phyloP scores from a whole-genome alignment of 2,113 vertebrate genomes.

The Pseudopodoces humilis region DNA sequence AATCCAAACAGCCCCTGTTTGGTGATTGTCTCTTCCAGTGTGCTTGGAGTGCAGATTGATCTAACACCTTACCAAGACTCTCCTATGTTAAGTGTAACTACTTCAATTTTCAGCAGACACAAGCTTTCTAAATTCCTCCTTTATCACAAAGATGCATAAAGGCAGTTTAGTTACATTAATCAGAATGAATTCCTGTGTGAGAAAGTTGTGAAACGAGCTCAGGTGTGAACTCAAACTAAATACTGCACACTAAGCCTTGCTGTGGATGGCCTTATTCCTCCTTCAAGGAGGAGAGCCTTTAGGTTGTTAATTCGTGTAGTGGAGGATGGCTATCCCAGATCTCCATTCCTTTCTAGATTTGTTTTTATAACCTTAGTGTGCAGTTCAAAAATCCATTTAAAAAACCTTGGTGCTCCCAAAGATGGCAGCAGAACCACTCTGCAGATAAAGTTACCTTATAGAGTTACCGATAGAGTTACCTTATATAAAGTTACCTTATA shows the following conservation, averaged over 20 bases:
- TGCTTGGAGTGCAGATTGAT: background rate
- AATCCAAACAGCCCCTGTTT: background rate
- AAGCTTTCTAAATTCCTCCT: background rate
- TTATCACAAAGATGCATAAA: background rate
- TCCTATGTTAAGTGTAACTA: background rate
- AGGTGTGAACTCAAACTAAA: background rate
- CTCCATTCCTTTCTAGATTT: background rate
- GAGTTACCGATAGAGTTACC: too few relatives aligned
- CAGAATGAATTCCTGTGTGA: background rate
- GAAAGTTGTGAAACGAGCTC: background rate
- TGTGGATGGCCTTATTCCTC: background rate
- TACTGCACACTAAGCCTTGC: background rate
- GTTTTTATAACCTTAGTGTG: background rate
- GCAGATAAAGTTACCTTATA: background rate
- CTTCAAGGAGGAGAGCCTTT: background rate
- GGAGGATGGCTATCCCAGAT: background rate
- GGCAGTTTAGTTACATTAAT: background rate
- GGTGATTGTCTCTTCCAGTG: background rate
- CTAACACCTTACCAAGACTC: background rate
- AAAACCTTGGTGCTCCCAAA: background rate
- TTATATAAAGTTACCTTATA: accelerated
- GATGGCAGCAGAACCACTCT: background rate
- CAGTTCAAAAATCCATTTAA: background rate
- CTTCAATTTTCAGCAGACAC: background rate
- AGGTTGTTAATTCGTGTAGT: background rate